A percentile compares a stretch with the other conserved stretches of the same genome.
Conservation (phyloP, 2,113 vertebrate genomes). For the Tragulus kanchil region DNA sequence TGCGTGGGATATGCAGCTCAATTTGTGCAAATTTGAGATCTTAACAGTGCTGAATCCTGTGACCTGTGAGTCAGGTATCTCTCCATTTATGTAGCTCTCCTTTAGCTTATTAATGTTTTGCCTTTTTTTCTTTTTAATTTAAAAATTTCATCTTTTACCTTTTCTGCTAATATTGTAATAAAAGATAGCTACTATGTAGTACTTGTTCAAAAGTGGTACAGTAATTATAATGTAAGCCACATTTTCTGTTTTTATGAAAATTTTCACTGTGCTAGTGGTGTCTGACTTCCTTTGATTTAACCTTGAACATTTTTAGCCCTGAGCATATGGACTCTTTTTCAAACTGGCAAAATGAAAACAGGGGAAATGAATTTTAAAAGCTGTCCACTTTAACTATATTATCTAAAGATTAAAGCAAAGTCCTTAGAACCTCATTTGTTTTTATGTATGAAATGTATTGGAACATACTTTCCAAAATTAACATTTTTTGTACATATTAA, state of each 20-base stretch:
- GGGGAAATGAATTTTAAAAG: slow-evolving; percentile 53
- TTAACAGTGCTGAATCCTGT: slow-evolving; percentile 18
- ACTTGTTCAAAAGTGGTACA: not conserved
- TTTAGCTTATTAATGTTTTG: slow-evolving; percentile 22
- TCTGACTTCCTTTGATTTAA: slow-evolving; percentile 71
- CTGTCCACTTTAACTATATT: slow-evolving; percentile 17
- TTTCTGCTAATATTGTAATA: slow-evolving; percentile 14
- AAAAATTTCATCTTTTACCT: not conserved
- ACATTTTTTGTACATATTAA: slow-evolving; percentile 55
- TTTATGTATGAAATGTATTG: slow-evolving; percentile 19
- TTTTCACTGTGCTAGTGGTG: not conserved
- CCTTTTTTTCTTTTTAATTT: slow-evolving; percentile 32
- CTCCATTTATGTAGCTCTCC: not conserved
- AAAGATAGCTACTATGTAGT: not conserved
- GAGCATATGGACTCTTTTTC: slow-evolving; percentile 68
- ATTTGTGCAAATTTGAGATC: slow-evolving; percentile 48
- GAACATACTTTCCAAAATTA: slow-evolving; percentile 47
- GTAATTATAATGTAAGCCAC: not conserved
- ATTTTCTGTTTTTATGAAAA: slow-evolving; percentile 54
- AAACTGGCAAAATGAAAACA: slow-evolving; percentile 58
- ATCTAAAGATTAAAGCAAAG: slow-evolving; percentile 55
- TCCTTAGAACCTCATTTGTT: slow-evolving; percentile 34
- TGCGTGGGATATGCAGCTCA: not conserved
- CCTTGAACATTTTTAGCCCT: slow-evolving; percentile 64
- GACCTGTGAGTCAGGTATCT: not conserved